phyloP scores from a whole-genome alignment of 2,888 invertebrate species.

The Hyalella azteca region DNA sequence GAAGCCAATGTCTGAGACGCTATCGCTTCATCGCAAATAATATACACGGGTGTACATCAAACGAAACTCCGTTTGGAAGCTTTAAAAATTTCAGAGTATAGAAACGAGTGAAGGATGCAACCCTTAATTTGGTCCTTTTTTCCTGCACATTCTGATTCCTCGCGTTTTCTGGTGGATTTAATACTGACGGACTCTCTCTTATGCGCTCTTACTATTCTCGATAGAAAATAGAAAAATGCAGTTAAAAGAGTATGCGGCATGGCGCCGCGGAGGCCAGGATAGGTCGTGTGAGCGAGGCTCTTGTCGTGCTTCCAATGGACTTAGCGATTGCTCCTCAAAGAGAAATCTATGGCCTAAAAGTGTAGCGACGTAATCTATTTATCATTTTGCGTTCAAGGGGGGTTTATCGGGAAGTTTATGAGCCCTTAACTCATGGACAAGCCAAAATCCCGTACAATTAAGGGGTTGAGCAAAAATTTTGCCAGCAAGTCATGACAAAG shows the following conservation, averaged over 20 bases:
- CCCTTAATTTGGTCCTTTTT: constrained; percentile 3
- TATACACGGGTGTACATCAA: constrained; percentile 6
- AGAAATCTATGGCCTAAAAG: constrained; percentile 37
- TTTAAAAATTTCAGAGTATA: background rate
- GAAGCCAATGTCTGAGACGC: background rate
- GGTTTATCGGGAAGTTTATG: constrained; percentile 35
- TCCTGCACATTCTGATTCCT: background rate
- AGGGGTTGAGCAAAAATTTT: constrained; percentile 21
- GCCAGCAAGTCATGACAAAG: constrained; percentile 30
- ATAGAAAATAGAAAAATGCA: background rate
- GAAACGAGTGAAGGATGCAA: constrained; percentile 6
- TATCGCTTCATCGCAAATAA: constrained; percentile 16
- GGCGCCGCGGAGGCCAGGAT: background rate
- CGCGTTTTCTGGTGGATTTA: background rate
- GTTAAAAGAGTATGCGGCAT: constrained; percentile 13
- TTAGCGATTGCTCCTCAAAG: constrained; percentile 20
- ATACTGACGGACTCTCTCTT: background rate
- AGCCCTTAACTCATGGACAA: constrained; percentile 33
- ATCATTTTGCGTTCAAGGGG: constrained; percentile 37
- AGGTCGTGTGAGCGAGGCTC: constrained; percentile 1
- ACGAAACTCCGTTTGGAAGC: background rate
- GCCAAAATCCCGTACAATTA: constrained; percentile 37
- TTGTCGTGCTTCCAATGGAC: constrained; percentile 27
- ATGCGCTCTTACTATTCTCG: background rate
- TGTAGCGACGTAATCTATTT: constrained; percentile 36